Evolutionary conservation across 2,888 invertebrate species (phyloP).

Genomic region (Lochmaea crataegi): DNA sequence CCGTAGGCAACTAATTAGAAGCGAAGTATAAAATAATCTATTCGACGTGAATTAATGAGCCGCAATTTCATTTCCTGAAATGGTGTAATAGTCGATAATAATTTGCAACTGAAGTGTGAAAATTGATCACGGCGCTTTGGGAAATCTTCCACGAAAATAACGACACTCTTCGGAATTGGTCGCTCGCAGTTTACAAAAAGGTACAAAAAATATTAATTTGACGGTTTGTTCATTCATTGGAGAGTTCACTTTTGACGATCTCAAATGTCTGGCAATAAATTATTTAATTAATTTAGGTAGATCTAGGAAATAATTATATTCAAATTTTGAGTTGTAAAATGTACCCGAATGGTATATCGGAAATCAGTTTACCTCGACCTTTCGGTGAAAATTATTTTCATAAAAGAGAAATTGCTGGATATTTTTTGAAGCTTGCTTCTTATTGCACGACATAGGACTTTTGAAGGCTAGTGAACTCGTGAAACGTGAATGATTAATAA

Average conservation of each 20-base stretch:
- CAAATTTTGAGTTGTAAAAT: no score
- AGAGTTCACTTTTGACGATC: no score
- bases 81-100: conserved; percentile 18
- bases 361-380: no score
- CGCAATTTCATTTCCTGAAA: conserved; percentile 20
- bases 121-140: conserved; percentile 16
- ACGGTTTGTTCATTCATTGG: background rate
- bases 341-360: no score
- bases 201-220: conserved; percentile 1
- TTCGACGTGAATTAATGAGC: conserved; percentile 12
- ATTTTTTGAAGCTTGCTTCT: no score
- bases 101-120: conserved; percentile 19
- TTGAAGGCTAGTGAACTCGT: no score
- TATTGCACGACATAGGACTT: no score
- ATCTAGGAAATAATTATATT: no score
- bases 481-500: no score
- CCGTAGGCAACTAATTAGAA: conserved; percentile 1
- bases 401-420: no score
- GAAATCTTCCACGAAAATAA: conserved; percentile 18
- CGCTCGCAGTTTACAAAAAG: background rate
- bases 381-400: no score
- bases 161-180: conserved; percentile 10
- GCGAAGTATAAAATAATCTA: conserved; percentile 1
- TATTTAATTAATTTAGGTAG: background rate
- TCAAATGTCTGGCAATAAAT: background rate